Evolutionary conservation across 2,113 vertebrate genomes (phyloP).

Genomic region (Cyphotilapia sp.): DNA sequence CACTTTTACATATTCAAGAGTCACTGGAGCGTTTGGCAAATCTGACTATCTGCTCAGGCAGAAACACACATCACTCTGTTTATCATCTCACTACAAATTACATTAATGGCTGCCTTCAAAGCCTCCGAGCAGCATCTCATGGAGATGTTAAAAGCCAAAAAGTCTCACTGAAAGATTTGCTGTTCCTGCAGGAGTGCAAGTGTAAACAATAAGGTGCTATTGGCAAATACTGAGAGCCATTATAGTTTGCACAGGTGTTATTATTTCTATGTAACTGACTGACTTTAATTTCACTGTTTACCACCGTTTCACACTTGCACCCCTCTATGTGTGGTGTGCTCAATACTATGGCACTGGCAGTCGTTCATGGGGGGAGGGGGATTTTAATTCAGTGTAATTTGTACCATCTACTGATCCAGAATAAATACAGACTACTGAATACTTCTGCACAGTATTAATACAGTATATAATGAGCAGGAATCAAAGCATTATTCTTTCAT

Average conservation of each 20-base stretch:
- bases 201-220: conserved; percentile 19
- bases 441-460: not conserved
- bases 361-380: conserved; percentile 31
- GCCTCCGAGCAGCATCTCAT: conserved; percentile 10
- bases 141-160: not conserved
- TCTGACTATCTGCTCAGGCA: conserved; percentile 68
- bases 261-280: not conserved
- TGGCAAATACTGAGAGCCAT: not conserved
- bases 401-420: not conserved
- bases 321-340: not conserved
- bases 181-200: conserved; percentile 9
- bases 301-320: not conserved
- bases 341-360: not conserved
- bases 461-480: not conserved
- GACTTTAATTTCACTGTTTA: not conserved
- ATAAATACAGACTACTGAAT: conserved; percentile 14
- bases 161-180: conserved; percentile 20
- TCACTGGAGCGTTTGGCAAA: conserved; percentile 68
- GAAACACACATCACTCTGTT: conserved; percentile 70
- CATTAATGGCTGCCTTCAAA: conserved; percentile 65
- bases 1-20: conserved; percentile 71
- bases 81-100: conserved; percentile 71
- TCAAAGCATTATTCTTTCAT: not conserved
- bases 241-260: not conserved
- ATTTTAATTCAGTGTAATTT: conserved; percentile 4